phyloP scores from a whole-genome alignment of 2,888 invertebrate species.

The Xestia rhomboidea region DNA sequence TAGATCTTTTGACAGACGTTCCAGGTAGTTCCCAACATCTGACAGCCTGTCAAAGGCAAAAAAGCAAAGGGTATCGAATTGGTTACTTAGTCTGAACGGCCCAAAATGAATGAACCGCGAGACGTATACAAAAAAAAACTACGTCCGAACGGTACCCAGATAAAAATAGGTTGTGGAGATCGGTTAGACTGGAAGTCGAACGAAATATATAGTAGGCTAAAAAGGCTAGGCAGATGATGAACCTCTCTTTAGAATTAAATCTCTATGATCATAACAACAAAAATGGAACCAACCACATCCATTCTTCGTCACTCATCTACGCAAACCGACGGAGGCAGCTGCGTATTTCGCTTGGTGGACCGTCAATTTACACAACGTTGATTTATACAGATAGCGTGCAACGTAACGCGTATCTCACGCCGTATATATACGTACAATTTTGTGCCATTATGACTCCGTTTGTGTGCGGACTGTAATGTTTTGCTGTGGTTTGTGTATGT shows the following conservation, averaged over 20 bases:
- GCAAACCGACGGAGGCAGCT: slow-evolving; percentile 73
- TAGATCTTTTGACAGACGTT: too few species aligned
- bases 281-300: slow-evolving; percentile 48
- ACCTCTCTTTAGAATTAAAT: background rate
- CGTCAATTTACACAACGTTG: slow-evolving; percentile 77
- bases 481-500: slow-evolving; percentile 18
- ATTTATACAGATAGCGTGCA: slow-evolving; percentile 74
- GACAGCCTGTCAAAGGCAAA: too few species aligned
- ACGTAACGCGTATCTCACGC: slow-evolving; percentile 69
- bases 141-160: too few species aligned
- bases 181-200: too few species aligned
- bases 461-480: slow-evolving; percentile 41
- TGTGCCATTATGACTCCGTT: slow-evolving; percentile 64
- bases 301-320: slow-evolving; percentile 17
- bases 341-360: slow-evolving; percentile 77
- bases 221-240: too few species aligned
- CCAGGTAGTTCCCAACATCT: too few species aligned
- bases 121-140: too few species aligned
- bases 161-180: too few species aligned
- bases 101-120: too few species aligned
- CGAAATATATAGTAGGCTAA: too few species aligned
- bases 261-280: background rate
- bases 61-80: too few species aligned
- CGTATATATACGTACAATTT: slow-evolving; percentile 63
- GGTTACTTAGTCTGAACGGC: too few species aligned